Percentiles rank a stretch among this genome's conserved stretches.
Evolutionary conservation across 2,888 invertebrate species (phyloP).

Genomic region (Clostera curtula): DNA sequence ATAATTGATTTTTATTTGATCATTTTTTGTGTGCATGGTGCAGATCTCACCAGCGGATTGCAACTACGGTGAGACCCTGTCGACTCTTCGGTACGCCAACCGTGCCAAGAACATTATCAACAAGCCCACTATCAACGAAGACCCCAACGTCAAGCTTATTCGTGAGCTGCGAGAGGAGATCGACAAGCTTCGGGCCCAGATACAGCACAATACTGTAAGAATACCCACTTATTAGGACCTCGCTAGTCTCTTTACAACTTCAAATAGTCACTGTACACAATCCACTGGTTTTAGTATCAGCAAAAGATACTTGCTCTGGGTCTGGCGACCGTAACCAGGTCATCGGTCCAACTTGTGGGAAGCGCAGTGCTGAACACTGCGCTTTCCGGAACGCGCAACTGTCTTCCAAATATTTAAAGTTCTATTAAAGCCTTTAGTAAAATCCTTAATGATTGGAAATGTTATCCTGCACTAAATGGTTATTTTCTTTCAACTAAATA

Average conservation of each 20-base stretch:
- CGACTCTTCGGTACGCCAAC: constrained; percentile 90
- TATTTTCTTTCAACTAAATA: too few species aligned
- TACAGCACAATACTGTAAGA: constrained; percentile 79
- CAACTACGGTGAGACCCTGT: constrained; percentile 91
- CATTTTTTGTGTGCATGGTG: not conserved
- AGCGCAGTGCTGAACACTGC: not conserved
- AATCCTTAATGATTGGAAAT: too few species aligned
- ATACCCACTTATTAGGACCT: not conserved
- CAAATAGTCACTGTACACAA: not conserved
- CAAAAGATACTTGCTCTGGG: too few species aligned
- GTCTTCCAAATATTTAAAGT: not conserved
- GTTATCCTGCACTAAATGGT: too few species aligned
- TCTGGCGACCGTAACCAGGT: too few species aligned
- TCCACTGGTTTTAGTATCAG: too few species aligned
- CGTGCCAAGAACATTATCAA: constrained; percentile 93
- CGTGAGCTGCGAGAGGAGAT: constrained; percentile 90
- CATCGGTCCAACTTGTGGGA: not conserved
- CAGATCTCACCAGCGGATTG: constrained; percentile 85
- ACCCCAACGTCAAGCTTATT: constrained; percentile 90
- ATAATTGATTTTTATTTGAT: not conserved
- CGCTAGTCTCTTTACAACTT: not conserved
- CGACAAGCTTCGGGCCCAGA: constrained; percentile 83
- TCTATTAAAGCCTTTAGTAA: too few species aligned
- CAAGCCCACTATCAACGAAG: constrained; percentile 93
- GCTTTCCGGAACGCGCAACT: not conserved